These are phyloP conservation scores for Oreochromis aureus DNA, from an alignment of 2,113 vertebrate genomes.

Conservation along the genomic window DNA sequence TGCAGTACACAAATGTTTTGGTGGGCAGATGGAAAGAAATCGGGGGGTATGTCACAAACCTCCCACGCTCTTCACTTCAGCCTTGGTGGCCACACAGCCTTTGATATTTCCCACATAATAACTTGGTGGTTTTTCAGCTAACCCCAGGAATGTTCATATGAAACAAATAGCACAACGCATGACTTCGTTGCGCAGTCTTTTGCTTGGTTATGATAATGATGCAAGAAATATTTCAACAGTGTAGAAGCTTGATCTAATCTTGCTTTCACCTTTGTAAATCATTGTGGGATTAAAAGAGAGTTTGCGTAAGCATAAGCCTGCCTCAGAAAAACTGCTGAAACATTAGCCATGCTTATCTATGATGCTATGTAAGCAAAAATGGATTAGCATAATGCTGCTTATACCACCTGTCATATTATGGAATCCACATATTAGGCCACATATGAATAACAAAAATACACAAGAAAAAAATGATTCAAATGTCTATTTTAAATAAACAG, in stretches of 20 bases:
- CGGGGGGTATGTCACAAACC: slow-evolving; percentile 43
- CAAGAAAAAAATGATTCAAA: neutral
- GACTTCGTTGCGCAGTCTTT: slow-evolving; percentile 9
- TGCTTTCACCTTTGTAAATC: slow-evolving; percentile 1
- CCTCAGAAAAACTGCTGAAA: neutral
- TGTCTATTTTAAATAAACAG: neutral
- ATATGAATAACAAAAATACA: neutral
- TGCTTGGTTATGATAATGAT: slow-evolving; percentile 14
- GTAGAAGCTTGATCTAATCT: slow-evolving; percentile 30
- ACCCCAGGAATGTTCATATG: slow-evolving; percentile 59
- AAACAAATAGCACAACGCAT: slow-evolving; percentile 56
- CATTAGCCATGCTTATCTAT: neutral
- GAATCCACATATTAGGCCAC: neutral
- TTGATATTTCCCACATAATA: slow-evolving; percentile 66
- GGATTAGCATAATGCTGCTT: neutral
- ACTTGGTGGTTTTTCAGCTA: slow-evolving; percentile 48
- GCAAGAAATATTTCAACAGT: slow-evolving; percentile 27
- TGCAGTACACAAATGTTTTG: slow-evolving; percentile 3
- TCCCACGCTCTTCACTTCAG: slow-evolving; percentile 55
- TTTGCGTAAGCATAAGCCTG: neutral
- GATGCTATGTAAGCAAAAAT: neutral
- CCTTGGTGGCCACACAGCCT: slow-evolving; percentile 46
- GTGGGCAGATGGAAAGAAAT: slow-evolving; percentile 43
- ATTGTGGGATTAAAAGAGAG: neutral
- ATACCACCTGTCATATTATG: neutral